Evolutionary conservation across 92 coral and sea anemone species (phyloP), one percentile per base, ranked within the genome.

Genomic region (Virgularia gustaviana): DNA sequence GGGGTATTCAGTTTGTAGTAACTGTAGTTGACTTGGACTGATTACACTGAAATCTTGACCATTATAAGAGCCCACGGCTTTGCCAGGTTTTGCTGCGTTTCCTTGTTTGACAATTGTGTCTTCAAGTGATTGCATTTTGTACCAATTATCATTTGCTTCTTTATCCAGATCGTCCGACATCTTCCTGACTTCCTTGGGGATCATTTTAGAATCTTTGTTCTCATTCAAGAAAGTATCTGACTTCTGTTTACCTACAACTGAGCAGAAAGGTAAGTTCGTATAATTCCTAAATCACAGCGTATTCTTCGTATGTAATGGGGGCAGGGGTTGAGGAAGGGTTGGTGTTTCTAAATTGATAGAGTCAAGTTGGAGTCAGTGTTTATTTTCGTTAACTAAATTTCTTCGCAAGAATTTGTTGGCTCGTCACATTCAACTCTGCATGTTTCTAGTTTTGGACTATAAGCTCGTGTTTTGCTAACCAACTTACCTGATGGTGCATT

Each of bases 1-100:
- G 2, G 96, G 99, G 61, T 78, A 90, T 42, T 94, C 96, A 3
- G 90, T 94, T 63, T 89, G 96, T 33, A 94, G 78, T 38, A 94
- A 71, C 53, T 94, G 96, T 23, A 90, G 85, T 63, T 86, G 85
- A 36, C 86, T 85, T 0, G 90, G 88, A 42, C 88, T 84, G 15
- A 94, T 81, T 5, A 87, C 49, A 73, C 99, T 94, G 53, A 94
- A 67, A 35, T 82, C 59, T 74, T 94, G 99, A 7, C 86, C 84
- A 15, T 54, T 52, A 8, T 82, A 66, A 28, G 72, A 32, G 5
- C 92, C 97, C 47, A 84, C 43, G 5, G 70, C 52, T 35, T 75
- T 86, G 63, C 86, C 87, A 2, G 86, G 63, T 81, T 57, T 62
- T 57, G 78, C 36, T 79, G 72, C 10, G 81, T 79, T 20, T 70